Evolutionary conservation across 2,797 vertebrate genomes (phyloP).

Genomic region (Alectoris magna): DNA sequence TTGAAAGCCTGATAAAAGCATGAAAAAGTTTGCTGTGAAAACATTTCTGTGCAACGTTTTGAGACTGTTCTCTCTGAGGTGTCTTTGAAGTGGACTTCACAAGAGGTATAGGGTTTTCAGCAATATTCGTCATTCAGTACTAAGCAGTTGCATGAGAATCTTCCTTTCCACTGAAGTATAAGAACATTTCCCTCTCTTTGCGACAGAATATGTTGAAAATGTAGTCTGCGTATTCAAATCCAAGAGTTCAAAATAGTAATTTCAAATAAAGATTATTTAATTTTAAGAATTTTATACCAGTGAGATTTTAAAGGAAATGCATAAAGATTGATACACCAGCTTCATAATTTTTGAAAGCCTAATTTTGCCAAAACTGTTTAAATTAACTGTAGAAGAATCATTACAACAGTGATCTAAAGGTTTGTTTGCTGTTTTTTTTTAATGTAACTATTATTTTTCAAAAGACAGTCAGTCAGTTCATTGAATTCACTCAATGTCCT

Average conservation of each 20-base stretch:
- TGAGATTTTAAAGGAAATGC: not conserved
- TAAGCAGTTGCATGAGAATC: not conserved
- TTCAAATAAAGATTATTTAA: not conserved
- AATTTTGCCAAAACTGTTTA: not conserved
- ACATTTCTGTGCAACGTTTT: not conserved
- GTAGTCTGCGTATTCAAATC: not conserved
- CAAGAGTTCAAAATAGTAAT: not conserved
- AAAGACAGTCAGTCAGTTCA: not conserved
- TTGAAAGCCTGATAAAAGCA: not conserved
- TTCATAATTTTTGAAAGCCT: not conserved
- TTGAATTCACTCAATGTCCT: not conserved
- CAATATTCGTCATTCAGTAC: not conserved
- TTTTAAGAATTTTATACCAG: not conserved
- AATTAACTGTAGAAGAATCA: not conserved
- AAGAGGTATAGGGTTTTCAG: not conserved
- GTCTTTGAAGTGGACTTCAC: slow-evolving; percentile 26
- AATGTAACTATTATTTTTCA: not conserved
- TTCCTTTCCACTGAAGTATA: slow-evolving; percentile 20
- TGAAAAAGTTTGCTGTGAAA: not conserved
- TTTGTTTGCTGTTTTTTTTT: not conserved
- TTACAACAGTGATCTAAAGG: not conserved
- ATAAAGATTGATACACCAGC: not conserved
- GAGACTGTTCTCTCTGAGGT: not conserved
- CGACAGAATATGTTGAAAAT: not conserved
- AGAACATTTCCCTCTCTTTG: not conserved